Evolutionary conservation across 2,888 invertebrate genomes (phyloP).

Genomic region (Rhagophthalmus giganteus): DNA sequence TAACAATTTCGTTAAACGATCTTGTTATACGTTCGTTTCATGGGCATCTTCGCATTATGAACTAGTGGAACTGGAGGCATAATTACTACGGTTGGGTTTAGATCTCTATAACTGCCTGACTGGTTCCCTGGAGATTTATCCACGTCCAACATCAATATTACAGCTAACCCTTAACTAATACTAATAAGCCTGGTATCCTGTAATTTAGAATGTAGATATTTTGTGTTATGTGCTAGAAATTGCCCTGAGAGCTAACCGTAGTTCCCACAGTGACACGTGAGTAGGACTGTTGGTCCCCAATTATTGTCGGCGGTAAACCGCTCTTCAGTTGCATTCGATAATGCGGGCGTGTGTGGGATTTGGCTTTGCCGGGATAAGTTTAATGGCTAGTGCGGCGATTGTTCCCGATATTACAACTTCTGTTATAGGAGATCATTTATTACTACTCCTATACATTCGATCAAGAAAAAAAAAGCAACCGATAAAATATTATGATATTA

Average conservation of each 20-base stretch:
- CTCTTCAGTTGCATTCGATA: slow-evolving; percentile 28
- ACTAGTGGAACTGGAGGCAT: slow-evolving; percentile 12
- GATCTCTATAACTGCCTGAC: slow-evolving; percentile 27
- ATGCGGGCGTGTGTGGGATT: slow-evolving; percentile 30
- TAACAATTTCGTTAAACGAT: no score
- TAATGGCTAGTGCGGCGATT: slow-evolving; percentile 20
- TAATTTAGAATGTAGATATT: slow-evolving; percentile 13
- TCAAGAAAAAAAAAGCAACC: no score
- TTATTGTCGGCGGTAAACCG: slow-evolving; percentile 30
- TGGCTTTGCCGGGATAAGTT: slow-evolving; percentile 20
- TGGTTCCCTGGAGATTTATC: slow-evolving; percentile 27
- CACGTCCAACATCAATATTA: slow-evolving; percentile 20
- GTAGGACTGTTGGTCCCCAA: slow-evolving; percentile 24
- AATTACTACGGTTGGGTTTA: slow-evolving; percentile 24
- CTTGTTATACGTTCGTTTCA: slow-evolving; percentile 20
- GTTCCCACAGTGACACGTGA: slow-evolving; percentile 32
- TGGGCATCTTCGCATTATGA: slow-evolving; percentile 16
- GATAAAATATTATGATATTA: neutral
- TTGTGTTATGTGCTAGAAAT: slow-evolving; percentile 10
- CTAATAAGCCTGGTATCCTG: slow-evolving; percentile 19
- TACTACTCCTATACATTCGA: no score
- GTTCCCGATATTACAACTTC: slow-evolving; percentile 7
- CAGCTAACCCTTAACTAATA: slow-evolving; percentile 17
- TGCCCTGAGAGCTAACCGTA: slow-evolving; percentile 10
- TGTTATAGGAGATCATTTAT: no score